These are phyloP conservation scores for Acrocephalus kingi DNA, from an alignment of 2,113 vertebrate species.

Conservation along the genomic window DNA sequence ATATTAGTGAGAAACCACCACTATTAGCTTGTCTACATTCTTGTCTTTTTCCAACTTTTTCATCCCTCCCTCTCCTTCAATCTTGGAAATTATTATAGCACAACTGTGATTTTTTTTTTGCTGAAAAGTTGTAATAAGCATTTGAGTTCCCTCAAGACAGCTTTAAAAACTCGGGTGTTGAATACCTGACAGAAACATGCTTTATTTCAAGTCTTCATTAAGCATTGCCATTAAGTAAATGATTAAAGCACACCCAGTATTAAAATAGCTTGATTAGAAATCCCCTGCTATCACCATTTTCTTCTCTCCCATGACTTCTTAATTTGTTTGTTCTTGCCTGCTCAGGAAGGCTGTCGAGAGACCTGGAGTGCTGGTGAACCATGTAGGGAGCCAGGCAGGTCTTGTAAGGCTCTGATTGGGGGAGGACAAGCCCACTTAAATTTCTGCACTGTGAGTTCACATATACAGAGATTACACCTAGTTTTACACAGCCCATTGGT, in stretches of 20 bases:
- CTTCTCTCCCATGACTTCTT: constrained; percentile 26
- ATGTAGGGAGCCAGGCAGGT: not conserved
- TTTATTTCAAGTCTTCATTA: constrained; percentile 60
- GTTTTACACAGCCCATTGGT: not conserved
- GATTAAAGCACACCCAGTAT: constrained; percentile 57
- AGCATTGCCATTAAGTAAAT: constrained; percentile 24
- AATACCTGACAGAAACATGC: constrained; percentile 35
- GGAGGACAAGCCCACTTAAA: not conserved
- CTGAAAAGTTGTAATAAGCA: constrained; percentile 55
- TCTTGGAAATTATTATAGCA: constrained; percentile 24
- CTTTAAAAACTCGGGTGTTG: constrained; percentile 18
- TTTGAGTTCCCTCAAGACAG: constrained; percentile 47
- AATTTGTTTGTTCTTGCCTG: constrained; percentile 54
- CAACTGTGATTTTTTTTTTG: constrained; percentile 18
- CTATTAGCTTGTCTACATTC: not conserved
- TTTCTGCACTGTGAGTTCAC: not conserved
- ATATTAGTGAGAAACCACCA: not conserved
- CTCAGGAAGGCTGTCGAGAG: not conserved
- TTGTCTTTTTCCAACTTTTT: not conserved
- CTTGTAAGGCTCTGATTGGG: not conserved
- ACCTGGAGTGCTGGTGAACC: not conserved
- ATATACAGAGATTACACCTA: not conserved
- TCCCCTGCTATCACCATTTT: constrained; percentile 43
- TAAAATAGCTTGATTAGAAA: constrained; percentile 62
- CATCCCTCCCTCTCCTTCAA: not conserved